phyloP scores from a whole-genome alignment of 2,888 invertebrate species.

The Lithophane ornitopus region DNA sequence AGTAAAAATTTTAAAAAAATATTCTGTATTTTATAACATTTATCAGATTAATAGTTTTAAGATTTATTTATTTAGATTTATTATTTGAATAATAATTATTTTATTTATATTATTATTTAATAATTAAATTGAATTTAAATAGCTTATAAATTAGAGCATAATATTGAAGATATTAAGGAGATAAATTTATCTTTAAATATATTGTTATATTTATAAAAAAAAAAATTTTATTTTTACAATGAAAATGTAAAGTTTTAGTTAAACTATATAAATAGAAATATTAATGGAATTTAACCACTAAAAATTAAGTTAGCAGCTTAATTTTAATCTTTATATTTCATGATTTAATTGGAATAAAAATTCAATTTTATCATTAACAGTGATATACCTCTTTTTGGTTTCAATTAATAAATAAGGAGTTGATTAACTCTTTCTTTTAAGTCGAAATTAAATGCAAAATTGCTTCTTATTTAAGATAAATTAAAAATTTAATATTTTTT shows the following conservation, averaged over 20 bases:
- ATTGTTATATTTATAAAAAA: slow-evolving; percentile 75
- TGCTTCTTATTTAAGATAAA: slow-evolving; percentile 91
- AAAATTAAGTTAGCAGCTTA: slow-evolving; percentile 92
- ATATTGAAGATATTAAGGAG: slow-evolving; percentile 86
- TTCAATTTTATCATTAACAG: slow-evolving; percentile 92
- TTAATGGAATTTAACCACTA: slow-evolving; percentile 88
- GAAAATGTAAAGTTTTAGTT: slow-evolving; percentile 92
- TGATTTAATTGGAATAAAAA: slow-evolving; percentile 87
- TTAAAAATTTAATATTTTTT: slow-evolving; percentile 80
- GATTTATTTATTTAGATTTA: too few species aligned
- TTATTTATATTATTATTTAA: slow-evolving; percentile 68
- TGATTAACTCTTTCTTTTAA: slow-evolving; percentile 82
- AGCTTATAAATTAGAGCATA: slow-evolving; percentile 81
- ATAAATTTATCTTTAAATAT: slow-evolving; percentile 75
- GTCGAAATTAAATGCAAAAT: slow-evolving; percentile 87
- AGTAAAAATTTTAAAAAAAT: slow-evolving; percentile 79
- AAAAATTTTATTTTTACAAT: slow-evolving; percentile 90
- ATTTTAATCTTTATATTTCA: slow-evolving; percentile 88
- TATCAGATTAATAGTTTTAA: slow-evolving; percentile 88
- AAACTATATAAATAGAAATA: slow-evolving; percentile 92
- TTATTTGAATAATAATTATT: slow-evolving; percentile 78
- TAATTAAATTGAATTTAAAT: slow-evolving; percentile 73
- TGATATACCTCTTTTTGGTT: slow-evolving; percentile 92
- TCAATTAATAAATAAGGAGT: slow-evolving; percentile 91
- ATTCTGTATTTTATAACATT: slow-evolving; percentile 81